Conservation (phyloP, 2,888 invertebrate genomes). For the Orchesella flavescens region DNA sequence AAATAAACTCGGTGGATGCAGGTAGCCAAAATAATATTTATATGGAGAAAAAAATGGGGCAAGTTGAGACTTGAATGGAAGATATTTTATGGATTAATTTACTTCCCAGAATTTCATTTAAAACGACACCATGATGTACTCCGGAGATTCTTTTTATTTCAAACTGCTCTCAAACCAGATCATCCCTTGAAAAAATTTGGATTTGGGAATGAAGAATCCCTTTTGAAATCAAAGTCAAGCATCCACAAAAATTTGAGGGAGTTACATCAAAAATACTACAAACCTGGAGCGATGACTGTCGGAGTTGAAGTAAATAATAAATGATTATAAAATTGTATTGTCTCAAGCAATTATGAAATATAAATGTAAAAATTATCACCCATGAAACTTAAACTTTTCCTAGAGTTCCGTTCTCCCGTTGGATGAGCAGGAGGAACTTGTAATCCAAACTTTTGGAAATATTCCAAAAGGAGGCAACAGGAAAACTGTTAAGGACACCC, state of each 20-base stretch:
- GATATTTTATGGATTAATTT: too few species aligned
- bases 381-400: not conserved
- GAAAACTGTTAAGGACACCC: not conserved
- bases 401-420: conserved; percentile 12
- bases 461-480: not conserved
- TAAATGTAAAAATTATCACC: not conserved
- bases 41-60: not conserved
- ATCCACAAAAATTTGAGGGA: not conserved
- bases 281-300: conserved; percentile 17
- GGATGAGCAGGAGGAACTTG: conserved; percentile 12
- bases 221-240: not conserved
- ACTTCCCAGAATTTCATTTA: conserved; percentile 46
- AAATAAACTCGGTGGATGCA: conserved; percentile 43
- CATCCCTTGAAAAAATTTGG: conserved; percentile 44
- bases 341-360: not conserved
- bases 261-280: conserved; percentile 3
- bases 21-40: not conserved
- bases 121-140: not conserved
- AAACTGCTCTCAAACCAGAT: not conserved
- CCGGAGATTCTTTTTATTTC: not conserved
- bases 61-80: too few species aligned
- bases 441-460: not conserved
- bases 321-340: not conserved
- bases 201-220: conserved; percentile 35
- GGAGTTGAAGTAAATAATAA: conserved; percentile 17